A percentile compares a stretch with the other conserved stretches of the same genome.
These are phyloP conservation scores for Osmerus mordax DNA, from an alignment of 2,113 vertebrate genomes.

Conservation along the genomic window DNA sequence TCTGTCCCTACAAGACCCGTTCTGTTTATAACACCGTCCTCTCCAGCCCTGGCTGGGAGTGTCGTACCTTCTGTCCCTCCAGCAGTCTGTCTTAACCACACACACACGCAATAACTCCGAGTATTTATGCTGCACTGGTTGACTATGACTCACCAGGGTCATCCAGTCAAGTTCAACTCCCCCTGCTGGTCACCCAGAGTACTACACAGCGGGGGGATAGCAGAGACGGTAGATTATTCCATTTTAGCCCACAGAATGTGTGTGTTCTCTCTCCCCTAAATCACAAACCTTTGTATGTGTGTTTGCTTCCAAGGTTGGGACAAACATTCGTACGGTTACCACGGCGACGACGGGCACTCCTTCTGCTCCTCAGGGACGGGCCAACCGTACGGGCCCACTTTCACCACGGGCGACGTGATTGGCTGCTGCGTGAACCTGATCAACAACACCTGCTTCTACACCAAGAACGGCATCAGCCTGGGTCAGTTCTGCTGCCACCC, in stretches of 20 bases:
- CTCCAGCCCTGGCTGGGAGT: too few species aligned
- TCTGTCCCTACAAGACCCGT: too few species aligned
- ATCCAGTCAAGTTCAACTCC: constrained; percentile 24
- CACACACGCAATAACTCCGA: constrained; percentile 5
- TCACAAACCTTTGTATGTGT: not conserved
- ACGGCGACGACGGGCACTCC: constrained; percentile 95
- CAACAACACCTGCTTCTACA: constrained; percentile 97
- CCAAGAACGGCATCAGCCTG: constrained; percentile 96
- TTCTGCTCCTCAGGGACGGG: constrained; percentile 97
- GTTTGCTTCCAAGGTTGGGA: constrained; percentile 84
- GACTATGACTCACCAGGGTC: constrained; percentile 59
- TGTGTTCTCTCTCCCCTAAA: constrained; percentile 17
- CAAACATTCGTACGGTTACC: constrained; percentile 98
- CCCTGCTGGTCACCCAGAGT: constrained; percentile 36
- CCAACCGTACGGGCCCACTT: constrained; percentile 94
- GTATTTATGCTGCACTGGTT: constrained; percentile 26
- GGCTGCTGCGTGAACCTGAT: constrained; percentile 98
- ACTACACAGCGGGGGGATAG: constrained; percentile 19
- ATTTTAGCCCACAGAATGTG: not conserved
- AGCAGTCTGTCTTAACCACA: not conserved
- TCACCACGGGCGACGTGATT: constrained; percentile 96
- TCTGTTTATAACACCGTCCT: too few species aligned
- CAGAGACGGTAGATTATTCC: not conserved
- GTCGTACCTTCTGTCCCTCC: too few species aligned
- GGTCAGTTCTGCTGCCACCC: constrained; percentile 63